Conservation (phyloP, 1,140 invertebrate genomes). For the Argopecten irradians region DNA sequence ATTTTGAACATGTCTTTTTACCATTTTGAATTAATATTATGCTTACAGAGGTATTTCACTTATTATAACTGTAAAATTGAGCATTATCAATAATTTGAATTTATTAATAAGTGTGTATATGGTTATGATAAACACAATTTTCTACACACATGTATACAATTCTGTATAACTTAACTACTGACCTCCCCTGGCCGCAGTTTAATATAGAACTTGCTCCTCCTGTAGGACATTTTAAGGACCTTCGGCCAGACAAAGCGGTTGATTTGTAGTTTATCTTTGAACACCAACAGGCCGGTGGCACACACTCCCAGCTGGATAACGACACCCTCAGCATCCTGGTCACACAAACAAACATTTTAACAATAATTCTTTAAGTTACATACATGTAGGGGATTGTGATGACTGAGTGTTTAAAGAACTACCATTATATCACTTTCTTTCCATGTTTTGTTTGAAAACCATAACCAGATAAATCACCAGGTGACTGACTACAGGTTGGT, state of each 20-base stretch:
- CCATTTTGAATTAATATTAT: too few relatives aligned
- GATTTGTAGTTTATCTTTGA: slow-evolving; percentile 95
- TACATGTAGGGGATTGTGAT: background rate
- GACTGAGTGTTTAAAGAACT: background rate
- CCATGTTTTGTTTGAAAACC: too few relatives aligned
- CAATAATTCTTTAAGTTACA: too few relatives aligned
- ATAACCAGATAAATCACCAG: too few relatives aligned
- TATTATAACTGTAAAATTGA: too few relatives aligned
- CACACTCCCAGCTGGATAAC: slow-evolving; percentile 98
- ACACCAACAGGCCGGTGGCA: slow-evolving; percentile 95
- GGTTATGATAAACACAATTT: too few relatives aligned
- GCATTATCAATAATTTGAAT: too few relatives aligned
- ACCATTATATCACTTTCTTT: background rate
- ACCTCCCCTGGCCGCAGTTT: slow-evolving; percentile 96
- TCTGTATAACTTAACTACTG: slow-evolving; percentile 39
- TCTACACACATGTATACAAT: background rate
- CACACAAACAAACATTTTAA: slow-evolving; percentile 24
- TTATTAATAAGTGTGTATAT: too few relatives aligned
- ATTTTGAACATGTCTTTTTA: too few relatives aligned
- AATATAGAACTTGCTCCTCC: slow-evolving; percentile 98
- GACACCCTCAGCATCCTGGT: slow-evolving; percentile 92
- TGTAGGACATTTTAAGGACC: slow-evolving; percentile 99
- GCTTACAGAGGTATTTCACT: too few relatives aligned
- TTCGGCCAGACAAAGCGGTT: slow-evolving; percentile 99
- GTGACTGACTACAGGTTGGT: too few relatives aligned